These are phyloP conservation scores for Propithecus deckenii DNA, from an alignment of 2,797 vertebrate genomes.

Conservation along the genomic window DNA sequence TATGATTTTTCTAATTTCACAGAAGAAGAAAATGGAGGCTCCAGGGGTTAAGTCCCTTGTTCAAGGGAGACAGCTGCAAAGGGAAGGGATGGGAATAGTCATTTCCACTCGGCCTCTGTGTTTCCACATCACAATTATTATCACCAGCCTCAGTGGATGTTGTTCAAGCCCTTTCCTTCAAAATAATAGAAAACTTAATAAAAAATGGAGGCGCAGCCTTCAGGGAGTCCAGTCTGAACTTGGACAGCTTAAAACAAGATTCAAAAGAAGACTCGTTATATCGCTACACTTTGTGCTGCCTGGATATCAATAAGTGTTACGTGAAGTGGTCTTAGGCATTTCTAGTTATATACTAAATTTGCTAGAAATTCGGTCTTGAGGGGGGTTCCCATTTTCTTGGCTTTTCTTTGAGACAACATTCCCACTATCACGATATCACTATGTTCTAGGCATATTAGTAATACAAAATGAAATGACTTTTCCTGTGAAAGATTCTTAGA, in stretches of 20 bases:
- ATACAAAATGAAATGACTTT: conserved; percentile 22
- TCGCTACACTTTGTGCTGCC: neutral
- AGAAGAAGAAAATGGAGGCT: neutral
- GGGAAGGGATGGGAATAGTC: neutral
- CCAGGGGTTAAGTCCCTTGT: neutral
- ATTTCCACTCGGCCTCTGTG: neutral
- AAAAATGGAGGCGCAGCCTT: neutral
- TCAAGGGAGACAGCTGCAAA: neutral
- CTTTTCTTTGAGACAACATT: neutral
- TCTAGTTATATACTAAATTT: neutral
- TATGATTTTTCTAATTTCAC: neutral
- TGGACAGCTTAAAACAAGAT: neutral
- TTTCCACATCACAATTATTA: neutral
- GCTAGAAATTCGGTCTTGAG: neutral
- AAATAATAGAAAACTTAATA: conserved; percentile 27
- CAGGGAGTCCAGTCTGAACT: neutral
- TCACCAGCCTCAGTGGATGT: neutral
- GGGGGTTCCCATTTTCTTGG: neutral
- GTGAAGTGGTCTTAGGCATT: neutral
- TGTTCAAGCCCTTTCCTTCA: neutral
- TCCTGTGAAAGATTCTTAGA: neutral
- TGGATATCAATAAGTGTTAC: neutral
- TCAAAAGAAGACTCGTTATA: neutral
- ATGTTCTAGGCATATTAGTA: neutral
- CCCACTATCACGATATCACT: neutral